Conservation (phyloP, 1,140 invertebrate species). For the Myzus persicae region DNA sequence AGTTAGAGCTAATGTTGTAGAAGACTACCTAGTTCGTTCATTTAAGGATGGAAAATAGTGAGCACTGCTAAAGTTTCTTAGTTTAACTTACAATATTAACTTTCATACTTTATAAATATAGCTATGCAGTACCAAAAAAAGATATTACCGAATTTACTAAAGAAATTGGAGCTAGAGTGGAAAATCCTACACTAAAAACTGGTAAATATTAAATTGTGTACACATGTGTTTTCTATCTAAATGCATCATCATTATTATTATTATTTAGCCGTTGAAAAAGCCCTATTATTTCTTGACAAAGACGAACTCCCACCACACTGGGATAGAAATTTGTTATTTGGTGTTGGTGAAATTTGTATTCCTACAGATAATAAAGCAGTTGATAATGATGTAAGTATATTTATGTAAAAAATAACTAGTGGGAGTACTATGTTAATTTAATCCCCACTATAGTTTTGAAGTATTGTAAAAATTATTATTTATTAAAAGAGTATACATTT, state of each 20-base stretch:
- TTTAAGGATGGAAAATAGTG: slow-evolving; percentile 94
- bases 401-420: too few relatives aligned
- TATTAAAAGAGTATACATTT: not conserved
- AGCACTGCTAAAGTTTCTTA: not conserved
- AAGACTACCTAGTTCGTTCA: slow-evolving; percentile 90
- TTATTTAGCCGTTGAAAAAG: slow-evolving; percentile 81
- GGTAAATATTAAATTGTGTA: slow-evolving; percentile 63
- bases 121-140: slow-evolving; percentile 90
- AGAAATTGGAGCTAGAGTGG: slow-evolving; percentile 80
- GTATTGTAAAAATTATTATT: not conserved
- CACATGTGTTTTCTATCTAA: not conserved
- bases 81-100: slow-evolving; percentile 66
- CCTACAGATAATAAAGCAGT: slow-evolving; percentile 67
- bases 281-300: slow-evolving; percentile 85
- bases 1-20: slow-evolving; percentile 82
- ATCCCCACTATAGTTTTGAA: not conserved
- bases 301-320: slow-evolving; percentile 90
- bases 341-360: slow-evolving; percentile 68
- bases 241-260: slow-evolving; percentile 37
- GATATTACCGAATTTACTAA: slow-evolving; percentile 88
- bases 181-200: slow-evolving; percentile 77
- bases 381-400: slow-evolving; percentile 72
- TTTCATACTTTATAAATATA: not conserved
- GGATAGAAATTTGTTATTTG: slow-evolving; percentile 88
- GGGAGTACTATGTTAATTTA: too few relatives aligned